These are phyloP conservation scores for Pseudococcus longispinus DNA, from an alignment of 2,888 invertebrate species.

Conservation along the genomic window DNA sequence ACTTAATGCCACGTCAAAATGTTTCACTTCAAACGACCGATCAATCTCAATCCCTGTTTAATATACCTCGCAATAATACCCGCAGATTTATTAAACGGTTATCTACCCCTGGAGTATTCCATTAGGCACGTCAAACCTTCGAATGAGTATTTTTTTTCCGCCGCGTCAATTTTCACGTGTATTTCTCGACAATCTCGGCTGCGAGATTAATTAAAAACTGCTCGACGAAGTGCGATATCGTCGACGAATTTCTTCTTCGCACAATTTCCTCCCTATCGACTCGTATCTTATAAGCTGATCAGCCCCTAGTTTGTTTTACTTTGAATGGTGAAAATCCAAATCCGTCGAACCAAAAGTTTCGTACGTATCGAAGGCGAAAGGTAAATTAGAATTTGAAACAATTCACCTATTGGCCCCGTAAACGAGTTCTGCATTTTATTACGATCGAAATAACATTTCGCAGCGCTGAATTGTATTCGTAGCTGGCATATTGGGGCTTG, in stretches of 20 bases:
- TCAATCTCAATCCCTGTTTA: constrained; percentile 27
- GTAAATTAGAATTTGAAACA: not conserved
- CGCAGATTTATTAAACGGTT: not conserved
- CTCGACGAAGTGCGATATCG: no score
- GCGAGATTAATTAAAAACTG: not conserved
- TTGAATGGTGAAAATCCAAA: not conserved
- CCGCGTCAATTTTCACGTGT: not conserved
- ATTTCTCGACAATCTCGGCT: not conserved
- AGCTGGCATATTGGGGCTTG: not conserved
- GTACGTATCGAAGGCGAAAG: not conserved
- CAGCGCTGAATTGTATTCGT: not conserved
- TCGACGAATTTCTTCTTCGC: not conserved
- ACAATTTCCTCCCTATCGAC: not conserved
- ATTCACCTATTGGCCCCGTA: not conserved
- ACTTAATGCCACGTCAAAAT: constrained; percentile 43
- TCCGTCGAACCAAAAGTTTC: not conserved
- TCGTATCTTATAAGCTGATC: no score
- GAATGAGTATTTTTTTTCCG: not conserved
- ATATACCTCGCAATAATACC: constrained; percentile 19
- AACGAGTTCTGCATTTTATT: not conserved
- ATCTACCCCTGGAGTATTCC: not conserved
- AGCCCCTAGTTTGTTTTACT: not conserved
- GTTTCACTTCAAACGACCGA: constrained; percentile 25
- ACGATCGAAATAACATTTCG: no score
- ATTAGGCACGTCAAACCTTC: not conserved